Evolutionary conservation across 2,113 vertebrate genomes (phyloP), one percentile per base, ranked within the genome.

Genomic region (Tetrao urogallus): DNA sequence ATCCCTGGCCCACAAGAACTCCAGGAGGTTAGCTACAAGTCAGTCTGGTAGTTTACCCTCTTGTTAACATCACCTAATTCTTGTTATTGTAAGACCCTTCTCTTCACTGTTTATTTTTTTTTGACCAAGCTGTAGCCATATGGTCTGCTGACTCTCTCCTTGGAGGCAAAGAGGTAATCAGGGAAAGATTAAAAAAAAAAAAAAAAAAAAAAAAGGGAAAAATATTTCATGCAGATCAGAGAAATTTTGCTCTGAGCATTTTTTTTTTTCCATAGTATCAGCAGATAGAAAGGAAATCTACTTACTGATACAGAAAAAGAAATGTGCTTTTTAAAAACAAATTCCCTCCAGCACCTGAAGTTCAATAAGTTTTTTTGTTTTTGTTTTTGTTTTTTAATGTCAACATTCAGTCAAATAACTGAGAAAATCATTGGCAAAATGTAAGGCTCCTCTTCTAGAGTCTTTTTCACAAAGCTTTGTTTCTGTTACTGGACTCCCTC

Each of bases 81-180:
- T 85, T 87, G 58, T 84, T 87, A 50, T 90, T 78, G 0, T 75
- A 87, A 91, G 54, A 79, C 8, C 18, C 54, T 70, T 25, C 34
- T 70, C 43, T 57, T 20, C 2, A 4, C 6, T 72, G 14, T 69
- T 92, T 58, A 1, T 76, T 77, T 69, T 77, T 77, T 77, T 81
- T 78, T 48, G 60, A 32, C 58, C 48, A 82, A 70, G 85, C 42
- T 85, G 89, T 5, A 88, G 60, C 75, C 45, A 56, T 70, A 52
- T 89, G 67, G 43, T 69, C 48, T 61, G 42, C 40, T 63, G 7
- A 16, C 48, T 76, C 28, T 36, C 12, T 76, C n/a, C 71, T 76
- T 38, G n/a, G 40, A 89, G 6, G 38, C 13, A 81, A 63, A 89
- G 20, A 70, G 24, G 36, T 14, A 85, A 4, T 27, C 4, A 2